These are phyloP conservation scores for Meiosimyza platycephala DNA, from an alignment of 2,888 invertebrate species.

Conservation along the genomic window DNA sequence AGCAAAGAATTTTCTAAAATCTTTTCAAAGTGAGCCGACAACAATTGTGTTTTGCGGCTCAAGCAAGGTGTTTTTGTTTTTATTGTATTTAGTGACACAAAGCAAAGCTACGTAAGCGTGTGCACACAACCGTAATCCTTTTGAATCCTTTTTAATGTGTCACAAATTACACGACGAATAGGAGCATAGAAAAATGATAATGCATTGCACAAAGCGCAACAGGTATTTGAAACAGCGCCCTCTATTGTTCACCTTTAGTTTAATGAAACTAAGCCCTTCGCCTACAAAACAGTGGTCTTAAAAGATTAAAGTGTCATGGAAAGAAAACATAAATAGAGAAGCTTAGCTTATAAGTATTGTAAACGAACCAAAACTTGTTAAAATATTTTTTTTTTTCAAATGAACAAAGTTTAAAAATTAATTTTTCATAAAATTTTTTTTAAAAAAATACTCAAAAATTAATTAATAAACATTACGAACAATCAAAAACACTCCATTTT, in stretches of 20 bases:
- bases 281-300: slow-evolving; percentile 17
- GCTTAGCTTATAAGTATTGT: too few relatives aligned
- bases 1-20: not conserved
- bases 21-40: slow-evolving; percentile 6
- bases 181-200: not conserved
- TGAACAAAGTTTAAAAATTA: too few relatives aligned
- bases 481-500: too few relatives aligned
- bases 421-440: too few relatives aligned
- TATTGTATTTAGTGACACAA: not conserved
- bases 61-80: not conserved
- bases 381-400: too few relatives aligned
- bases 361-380: too few relatives aligned
- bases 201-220: not conserved
- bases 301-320: not conserved
- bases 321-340: too few relatives aligned
- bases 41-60: not conserved
- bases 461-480: too few relatives aligned
- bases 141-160: slow-evolving; percentile 31
- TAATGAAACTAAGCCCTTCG: slow-evolving; percentile 11
- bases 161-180: not conserved
- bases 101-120: not conserved
- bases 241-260: not conserved
- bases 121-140: slow-evolving; percentile 15
- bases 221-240: slow-evolving; percentile 8
- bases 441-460: too few relatives aligned